Conservation (phyloP, 2,113 vertebrate species). For the Paradisaea rubra region DNA sequence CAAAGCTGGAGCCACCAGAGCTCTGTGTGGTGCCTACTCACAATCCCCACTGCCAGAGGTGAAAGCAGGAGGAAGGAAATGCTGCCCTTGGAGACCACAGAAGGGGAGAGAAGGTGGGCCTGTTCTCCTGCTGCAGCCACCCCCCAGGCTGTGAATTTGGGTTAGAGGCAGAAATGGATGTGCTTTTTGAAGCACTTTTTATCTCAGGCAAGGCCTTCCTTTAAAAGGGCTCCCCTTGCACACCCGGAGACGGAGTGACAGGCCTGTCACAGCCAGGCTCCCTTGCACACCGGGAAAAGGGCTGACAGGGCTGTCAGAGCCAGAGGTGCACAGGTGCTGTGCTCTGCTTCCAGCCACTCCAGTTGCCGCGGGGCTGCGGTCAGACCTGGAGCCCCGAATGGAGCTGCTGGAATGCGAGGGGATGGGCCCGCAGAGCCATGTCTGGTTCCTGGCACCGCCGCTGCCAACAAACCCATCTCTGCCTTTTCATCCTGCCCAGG, state of each 20-base stretch:
- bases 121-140: not conserved
- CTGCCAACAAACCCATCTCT: not conserved
- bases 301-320: not conserved
- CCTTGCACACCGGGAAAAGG: not conserved
- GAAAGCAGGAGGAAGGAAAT: not conserved
- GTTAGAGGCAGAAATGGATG: not conserved
- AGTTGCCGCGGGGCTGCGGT: rapidly evolving
- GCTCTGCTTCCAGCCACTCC: not conserved
- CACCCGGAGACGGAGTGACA: rapidly evolving
- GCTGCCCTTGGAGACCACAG: not conserved
- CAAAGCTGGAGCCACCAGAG: rapidly evolving
- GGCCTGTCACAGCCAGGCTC: not conserved
- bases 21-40: not conserved
- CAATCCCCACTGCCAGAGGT: not conserved
- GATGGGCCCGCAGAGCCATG: not conserved
- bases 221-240: not conserved
- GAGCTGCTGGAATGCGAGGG: rapidly evolving
- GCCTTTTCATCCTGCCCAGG: not conserved
- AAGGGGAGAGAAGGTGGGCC: not conserved
- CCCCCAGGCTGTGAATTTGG: rapidly evolving
- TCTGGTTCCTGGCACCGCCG: not conserved
- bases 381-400: rapidly evolving
- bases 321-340: not conserved
- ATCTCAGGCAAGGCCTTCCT: not conserved
- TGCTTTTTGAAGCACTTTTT: not conserved